Evolutionary conservation across 2,888 invertebrate genomes (phyloP), one percentile per base, ranked within the genome.

Genomic region (Empis livida): DNA sequence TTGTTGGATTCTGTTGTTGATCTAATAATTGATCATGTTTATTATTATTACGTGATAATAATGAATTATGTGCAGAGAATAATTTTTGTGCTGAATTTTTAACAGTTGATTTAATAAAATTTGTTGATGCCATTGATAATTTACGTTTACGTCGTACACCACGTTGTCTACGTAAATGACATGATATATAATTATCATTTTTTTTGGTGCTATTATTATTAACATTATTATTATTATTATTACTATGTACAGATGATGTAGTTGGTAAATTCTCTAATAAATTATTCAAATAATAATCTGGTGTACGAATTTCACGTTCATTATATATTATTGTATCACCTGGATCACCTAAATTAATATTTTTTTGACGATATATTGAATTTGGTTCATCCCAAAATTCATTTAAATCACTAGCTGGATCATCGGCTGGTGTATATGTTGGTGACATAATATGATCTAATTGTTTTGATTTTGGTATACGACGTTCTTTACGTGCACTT

Each of bases 381-480:
- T 46, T 56, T 38, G 54, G 51, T 9, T 54, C 47, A 46, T 62
- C 62, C 68, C 69, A 68, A 46, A 66, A 62, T 52, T 67, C 67
- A 47, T 64, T 59, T 32, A 69, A 57, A 54, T 68, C 67, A 56
- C 65, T 68, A 43, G 68, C 68, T 9, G 68, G 68, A 55, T 68
- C 68, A 49, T 67, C 67, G 42, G 68, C 68, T 15, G 64, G 61
- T 14, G 65, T 62, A 49, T 68, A 68, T 27, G 67, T 65, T 37
- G 68, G 63, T 30, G 66, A 66, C 55, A 60, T 60, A 17, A 53
- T 52, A 13, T 35, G 42, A 8, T 11, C 11, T 48, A 15, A 27
- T 46, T 54, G 55, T 31, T 57, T 57, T 10, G 51, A 50, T 45
- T 58, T 60, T 13, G 54, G 51, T 0, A 50, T 2, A 35, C 39